Evolutionary conservation across 2,113 vertebrate species (phyloP).

Genomic region (Pseudopodoces humilis): DNA sequence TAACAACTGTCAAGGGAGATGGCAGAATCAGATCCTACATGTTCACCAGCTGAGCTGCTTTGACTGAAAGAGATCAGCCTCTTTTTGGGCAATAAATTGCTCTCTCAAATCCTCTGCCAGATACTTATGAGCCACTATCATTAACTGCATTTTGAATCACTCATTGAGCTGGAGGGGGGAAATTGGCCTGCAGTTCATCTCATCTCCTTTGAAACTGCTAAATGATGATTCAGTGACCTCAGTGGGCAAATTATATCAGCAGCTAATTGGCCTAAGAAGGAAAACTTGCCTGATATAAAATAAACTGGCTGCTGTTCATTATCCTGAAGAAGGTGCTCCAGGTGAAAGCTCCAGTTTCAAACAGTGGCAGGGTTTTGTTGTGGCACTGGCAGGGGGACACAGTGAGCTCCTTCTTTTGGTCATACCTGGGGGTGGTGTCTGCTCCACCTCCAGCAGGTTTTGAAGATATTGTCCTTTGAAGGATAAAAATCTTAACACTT

Average conservation of each 20-base stretch:
- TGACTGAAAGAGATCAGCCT: neutral
- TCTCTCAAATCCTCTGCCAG: conserved; percentile 19
- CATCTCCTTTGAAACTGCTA: conserved; percentile 17
- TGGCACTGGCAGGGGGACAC: neutral
- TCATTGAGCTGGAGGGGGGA: conserved; percentile 15
- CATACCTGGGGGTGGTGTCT: neutral
- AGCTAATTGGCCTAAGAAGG: conserved; percentile 28
- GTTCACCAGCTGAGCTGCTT: neutral
- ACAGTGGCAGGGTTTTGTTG: neutral
- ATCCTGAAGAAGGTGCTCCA: neutral
- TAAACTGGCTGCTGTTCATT: neutral
- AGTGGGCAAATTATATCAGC: conserved; percentile 32
- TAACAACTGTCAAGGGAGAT: neutral
- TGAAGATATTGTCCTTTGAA: neutral
- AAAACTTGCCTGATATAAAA: neutral
- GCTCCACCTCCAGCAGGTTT: neutral
- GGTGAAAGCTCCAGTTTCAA: neutral
- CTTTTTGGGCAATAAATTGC: neutral
- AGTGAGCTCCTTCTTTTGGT: neutral
- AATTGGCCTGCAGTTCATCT: neutral
- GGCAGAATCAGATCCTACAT: neutral
- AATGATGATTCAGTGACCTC: conserved; percentile 44
- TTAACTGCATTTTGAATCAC: conserved; percentile 14
- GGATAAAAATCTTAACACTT: neutral
- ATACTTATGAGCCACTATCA: conserved; percentile 2